These are phyloP conservation scores for Passer montanus DNA, from an alignment of 2,113 vertebrate genomes.

Conservation along the genomic window DNA sequence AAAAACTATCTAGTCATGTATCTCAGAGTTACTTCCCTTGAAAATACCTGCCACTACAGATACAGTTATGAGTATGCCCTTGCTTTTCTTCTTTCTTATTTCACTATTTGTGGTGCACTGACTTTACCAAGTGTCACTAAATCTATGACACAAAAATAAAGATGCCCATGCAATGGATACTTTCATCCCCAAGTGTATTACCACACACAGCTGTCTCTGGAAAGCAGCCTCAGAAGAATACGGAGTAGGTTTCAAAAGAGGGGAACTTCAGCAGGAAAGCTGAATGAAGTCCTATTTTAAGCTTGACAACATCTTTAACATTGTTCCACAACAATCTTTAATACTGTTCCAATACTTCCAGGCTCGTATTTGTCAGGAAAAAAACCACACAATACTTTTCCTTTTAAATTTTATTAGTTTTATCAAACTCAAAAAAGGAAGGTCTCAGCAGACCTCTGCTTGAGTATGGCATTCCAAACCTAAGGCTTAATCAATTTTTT, in stretches of 20 bases:
- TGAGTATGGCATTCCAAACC: not conserved
- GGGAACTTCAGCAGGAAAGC: not conserved
- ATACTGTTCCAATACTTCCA: not conserved
- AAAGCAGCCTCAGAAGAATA: not conserved
- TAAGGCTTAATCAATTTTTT: not conserved
- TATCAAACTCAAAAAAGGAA: not conserved
- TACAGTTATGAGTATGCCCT: not conserved
- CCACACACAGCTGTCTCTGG: not conserved
- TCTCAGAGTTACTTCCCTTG: not conserved
- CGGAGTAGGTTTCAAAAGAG: not conserved
- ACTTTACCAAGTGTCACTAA: constrained; percentile 19
- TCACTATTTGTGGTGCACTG: not conserved
- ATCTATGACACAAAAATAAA: not conserved
- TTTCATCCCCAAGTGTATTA: not conserved
- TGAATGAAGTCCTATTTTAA: not conserved
- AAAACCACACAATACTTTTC: not conserved
- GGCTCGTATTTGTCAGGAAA: not conserved
- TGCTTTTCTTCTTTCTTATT: not conserved
- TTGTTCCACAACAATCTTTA: not conserved
- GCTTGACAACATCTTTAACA: not conserved
- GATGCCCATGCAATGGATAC: not conserved
- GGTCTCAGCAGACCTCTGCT: not conserved
- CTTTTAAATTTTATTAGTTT: not conserved
- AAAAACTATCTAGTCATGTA: not conserved
- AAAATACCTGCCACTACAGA: not conserved